These are phyloP conservation scores for Ridgeia piscesae DNA, from an alignment of 1,140 invertebrate species.

Conservation along the genomic window DNA sequence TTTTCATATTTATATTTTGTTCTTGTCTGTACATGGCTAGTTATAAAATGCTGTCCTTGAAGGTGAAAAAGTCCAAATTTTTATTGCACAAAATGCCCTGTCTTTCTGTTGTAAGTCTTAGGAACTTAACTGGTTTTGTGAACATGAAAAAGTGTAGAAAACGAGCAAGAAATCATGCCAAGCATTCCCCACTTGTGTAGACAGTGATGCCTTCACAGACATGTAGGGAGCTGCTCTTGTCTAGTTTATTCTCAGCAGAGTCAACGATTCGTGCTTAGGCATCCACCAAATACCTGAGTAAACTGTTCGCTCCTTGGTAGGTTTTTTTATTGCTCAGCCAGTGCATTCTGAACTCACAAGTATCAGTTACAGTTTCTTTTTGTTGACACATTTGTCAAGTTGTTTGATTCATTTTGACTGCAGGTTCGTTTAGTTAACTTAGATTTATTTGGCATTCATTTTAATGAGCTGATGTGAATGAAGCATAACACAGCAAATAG, in stretches of 20 bases:
- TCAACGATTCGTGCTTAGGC: neutral
- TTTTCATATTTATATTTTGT: too few species aligned
- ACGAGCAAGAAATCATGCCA: neutral
- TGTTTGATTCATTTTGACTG: too few species aligned
- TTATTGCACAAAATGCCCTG: too few species aligned
- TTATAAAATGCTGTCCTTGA: too few species aligned
- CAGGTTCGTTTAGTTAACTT: too few species aligned
- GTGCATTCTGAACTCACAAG: neutral
- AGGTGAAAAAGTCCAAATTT: too few species aligned
- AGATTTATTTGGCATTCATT: neutral
- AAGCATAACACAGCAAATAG: too few species aligned
- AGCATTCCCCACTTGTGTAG: neutral
- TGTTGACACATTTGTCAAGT: neutral
- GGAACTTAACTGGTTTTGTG: too few species aligned
- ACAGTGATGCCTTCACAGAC: neutral
- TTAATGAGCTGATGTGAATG: too few species aligned
- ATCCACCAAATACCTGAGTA: neutral
- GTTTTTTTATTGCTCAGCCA: neutral
- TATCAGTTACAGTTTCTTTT: neutral
- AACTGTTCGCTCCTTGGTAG: neutral
- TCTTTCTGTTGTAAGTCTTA: too few species aligned
- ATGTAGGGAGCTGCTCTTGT: neutral
- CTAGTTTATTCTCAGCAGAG: neutral
- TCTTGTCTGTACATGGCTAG: too few species aligned
- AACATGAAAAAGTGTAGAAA: neutral